Base-by-base conservation (phyloP, 1,140 invertebrate species). In the Eriosoma lanigerum region DNA sequence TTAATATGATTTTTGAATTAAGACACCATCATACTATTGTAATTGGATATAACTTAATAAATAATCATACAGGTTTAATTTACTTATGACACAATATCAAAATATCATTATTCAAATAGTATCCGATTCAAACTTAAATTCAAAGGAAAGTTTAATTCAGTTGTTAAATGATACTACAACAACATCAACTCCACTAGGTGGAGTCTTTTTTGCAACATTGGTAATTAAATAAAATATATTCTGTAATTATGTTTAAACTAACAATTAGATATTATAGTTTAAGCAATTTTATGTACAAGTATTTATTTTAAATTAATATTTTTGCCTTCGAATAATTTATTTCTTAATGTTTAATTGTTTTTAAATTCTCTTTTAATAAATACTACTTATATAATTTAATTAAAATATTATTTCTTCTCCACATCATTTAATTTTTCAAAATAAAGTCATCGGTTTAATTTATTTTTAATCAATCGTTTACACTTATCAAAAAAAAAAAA, bases 81-180 rank as follows among this genome's bases (percentile, higher is more conserved):
- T 56, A 56, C 50, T 75, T 38, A 38, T 75, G 38, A 12, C 72
- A 21, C 72, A 52, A 9, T 38, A 75, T 21, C 19, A 75, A 56
- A 38, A 56, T 8, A 5, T 44, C 8, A 38, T 21, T 19, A 38
- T 56, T 15, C 72, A 75, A 75, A 58, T 75, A 56, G 72, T 75
- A 19, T 58, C 72, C 29, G 72, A 75, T 32, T 75, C 72, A 56
- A 56, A 44, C 9, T 32, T 75, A 8, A 56, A 56, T n/a, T 56
- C 72, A 3, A 75, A 56, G 12, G 52, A 75, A 38, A 19, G 32
- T 58, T 32, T 75, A 38, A 58, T 75, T 75, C 12, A 44, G 10
- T 56, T 75, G 21, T 21, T 75, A 56, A 54, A 38, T 15, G 72
- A 75, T n/a, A 58, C 72, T 13, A 58, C 72, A 17, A 56, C 52